Evolutionary conservation across 1,140 invertebrate genomes (phyloP), one percentile per base, ranked within the genome.

Genomic region (Drosophila sulfurigaster): DNA sequence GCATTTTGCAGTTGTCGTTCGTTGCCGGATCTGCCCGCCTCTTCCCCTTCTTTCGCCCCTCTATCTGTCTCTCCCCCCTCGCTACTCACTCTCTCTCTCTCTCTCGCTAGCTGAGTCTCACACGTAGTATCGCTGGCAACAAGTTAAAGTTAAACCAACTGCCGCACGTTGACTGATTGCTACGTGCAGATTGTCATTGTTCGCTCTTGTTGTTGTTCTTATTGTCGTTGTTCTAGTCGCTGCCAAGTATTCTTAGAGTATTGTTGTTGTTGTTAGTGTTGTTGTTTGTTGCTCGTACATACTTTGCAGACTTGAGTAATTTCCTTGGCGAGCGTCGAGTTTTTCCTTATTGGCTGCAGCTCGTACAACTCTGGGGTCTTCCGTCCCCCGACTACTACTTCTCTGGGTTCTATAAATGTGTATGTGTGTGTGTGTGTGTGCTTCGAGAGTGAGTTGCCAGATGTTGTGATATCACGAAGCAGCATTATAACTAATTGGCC

Each of bases 401-500:
- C 66, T 58, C 45, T 75, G 66, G 25, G 43, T 16, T 69, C 58
- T 56, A 25, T 57, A 5, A 30, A 4, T 35, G 48, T 63, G 16
- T 56, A 15, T 75, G 43, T 58, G 25, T 63, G 16, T 71, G 16
- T 70, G 25, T 73, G 75, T 66, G 56, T 68, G 51, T 70, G 25
- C 51, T 75, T 67, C 60, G 83, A 88, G 82, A 88, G 83, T 88
- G 85, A 88, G 83, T 88, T 89, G 85, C 83, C 83, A 88, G 83
- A 88, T 88, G 83, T 88, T 88, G 81, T 89, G 83, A 88, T 88
- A 88, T 89, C 85, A 88, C 83, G 85, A 88, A 88, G 83, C 83
- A 89, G 83, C 85, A 88, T 88, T 88, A 88, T 89, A 88, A 88
- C 83, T 88, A 88, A 88, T 88, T 88, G 83, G 83, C 83, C 83